Conservation (phyloP, 2,113 vertebrate genomes). For the Sitta europaea region DNA sequence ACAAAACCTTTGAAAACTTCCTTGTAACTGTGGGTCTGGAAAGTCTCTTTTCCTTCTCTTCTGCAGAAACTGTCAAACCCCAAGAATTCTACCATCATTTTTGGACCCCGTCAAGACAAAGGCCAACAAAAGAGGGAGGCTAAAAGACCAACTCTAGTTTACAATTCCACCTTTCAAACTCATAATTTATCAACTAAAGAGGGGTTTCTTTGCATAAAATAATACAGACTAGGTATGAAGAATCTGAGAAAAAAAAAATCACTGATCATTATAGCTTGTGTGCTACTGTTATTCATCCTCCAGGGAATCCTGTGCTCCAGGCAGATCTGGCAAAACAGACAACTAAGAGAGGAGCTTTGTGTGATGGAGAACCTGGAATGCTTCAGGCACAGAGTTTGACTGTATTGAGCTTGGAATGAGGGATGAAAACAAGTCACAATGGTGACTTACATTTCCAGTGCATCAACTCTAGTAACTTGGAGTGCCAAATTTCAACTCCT, state of each 20-base stretch:
- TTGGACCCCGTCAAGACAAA: neutral
- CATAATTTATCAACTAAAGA: neutral
- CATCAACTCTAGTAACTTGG: neutral
- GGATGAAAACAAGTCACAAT: neutral
- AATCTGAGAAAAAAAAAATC: neutral
- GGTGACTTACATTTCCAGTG: neutral
- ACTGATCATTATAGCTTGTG: neutral
- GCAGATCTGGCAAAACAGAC: neutral
- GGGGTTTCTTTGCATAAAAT: neutral
- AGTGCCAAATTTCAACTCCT: neutral
- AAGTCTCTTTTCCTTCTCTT: neutral
- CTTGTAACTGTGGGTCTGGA: neutral
- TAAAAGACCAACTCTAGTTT: neutral
- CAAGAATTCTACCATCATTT: neutral
- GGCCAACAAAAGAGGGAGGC: neutral
- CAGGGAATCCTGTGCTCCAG: neutral
- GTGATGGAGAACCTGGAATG: neutral
- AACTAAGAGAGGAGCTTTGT: neutral
- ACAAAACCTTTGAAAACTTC: neutral
- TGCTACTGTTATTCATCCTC: neutral
- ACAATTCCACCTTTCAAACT: neutral
- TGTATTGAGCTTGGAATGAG: neutral
- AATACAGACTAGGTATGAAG: neutral
- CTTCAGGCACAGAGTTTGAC: neutral
- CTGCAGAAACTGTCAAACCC: neutral